phyloP scores from a whole-genome alignment of 2,797 vertebrate genomes.

The Columba guinea region DNA sequence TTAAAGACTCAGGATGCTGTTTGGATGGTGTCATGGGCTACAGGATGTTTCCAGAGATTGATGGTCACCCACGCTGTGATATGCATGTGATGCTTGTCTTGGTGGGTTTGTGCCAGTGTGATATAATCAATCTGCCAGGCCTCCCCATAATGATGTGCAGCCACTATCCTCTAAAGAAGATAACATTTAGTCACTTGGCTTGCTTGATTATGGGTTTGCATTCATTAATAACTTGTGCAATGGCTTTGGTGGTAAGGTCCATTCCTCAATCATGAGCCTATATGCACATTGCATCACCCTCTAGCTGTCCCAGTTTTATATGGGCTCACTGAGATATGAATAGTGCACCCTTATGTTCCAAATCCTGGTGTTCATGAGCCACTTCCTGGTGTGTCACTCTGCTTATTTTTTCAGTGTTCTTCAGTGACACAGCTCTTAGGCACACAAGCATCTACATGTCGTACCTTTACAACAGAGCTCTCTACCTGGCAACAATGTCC shows the following conservation, averaged over 20 bases:
- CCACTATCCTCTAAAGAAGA: not conserved
- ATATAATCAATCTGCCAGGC: not conserved
- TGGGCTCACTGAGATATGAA: not conserved
- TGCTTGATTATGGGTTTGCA: not conserved
- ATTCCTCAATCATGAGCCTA: not conserved
- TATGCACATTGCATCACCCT: accelerated
- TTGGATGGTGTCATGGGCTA: not conserved
- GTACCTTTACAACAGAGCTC: not conserved
- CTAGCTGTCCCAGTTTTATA: not conserved
- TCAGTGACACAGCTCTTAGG: not conserved
- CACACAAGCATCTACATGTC: not conserved
- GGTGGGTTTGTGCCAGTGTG: not conserved
- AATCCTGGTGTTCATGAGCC: not conserved
- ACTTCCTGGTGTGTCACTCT: not conserved
- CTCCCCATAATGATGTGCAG: not conserved
- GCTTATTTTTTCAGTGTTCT: not conserved
- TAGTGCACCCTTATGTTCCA: not conserved
- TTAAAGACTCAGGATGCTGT: not conserved
- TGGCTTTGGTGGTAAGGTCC: not conserved
- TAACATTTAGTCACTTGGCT: not conserved
- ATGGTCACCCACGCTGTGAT: not conserved
- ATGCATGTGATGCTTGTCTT: not conserved
- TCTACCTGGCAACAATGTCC: not conserved
- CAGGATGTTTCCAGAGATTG: not conserved
- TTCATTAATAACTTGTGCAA: not conserved